Evolutionary conservation across 1,140 invertebrate genomes (phyloP).

Genomic region (Lepidostoma basale): DNA sequence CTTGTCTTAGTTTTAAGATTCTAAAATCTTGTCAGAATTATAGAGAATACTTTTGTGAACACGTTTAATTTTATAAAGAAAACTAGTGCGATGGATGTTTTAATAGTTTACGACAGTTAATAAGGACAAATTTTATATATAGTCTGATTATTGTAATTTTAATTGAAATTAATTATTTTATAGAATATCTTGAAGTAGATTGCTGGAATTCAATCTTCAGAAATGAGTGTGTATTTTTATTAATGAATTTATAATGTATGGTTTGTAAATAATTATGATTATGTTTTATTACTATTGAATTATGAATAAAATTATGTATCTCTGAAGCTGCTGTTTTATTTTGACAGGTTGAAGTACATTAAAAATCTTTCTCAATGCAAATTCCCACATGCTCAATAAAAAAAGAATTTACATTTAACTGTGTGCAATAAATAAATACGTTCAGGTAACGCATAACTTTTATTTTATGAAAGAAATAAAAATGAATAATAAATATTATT

Average conservation of each 20-base stretch:
- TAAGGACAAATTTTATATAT: slow-evolving; percentile 13
- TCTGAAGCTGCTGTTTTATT: slow-evolving; percentile 5
- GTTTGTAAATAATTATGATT: slow-evolving; percentile 33
- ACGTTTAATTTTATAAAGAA: too few species aligned
- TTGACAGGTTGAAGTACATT: too few species aligned
- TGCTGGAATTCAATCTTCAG: slow-evolving; percentile 33
- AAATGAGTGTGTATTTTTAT: slow-evolving; percentile 30
- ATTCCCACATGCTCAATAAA: too few species aligned
- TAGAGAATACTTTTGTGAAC: too few species aligned
- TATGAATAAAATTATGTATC: slow-evolving; percentile 34
- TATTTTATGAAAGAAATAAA: too few species aligned
- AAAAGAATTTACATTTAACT: too few species aligned
- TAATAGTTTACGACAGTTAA: slow-evolving; percentile 30
- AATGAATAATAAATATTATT: too few species aligned
- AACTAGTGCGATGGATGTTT: slow-evolving; percentile 14
- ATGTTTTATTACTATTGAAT: slow-evolving; percentile 34
- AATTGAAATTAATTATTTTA: slow-evolving; percentile 22
- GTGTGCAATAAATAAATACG: too few species aligned
- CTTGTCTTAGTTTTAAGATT: too few species aligned
- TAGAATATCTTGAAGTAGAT: slow-evolving; percentile 27
- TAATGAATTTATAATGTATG: slow-evolving; percentile 17
- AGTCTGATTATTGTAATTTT: slow-evolving; percentile 36
- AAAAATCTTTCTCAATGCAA: too few species aligned
- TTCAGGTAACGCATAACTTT: too few species aligned
- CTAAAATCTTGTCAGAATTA: too few species aligned